Percentiles rank a stretch among this genome's conserved stretches.
Evolutionary conservation across 1,140 invertebrate genomes (phyloP).

Genomic region (Diabrotica undecimpunctata): DNA sequence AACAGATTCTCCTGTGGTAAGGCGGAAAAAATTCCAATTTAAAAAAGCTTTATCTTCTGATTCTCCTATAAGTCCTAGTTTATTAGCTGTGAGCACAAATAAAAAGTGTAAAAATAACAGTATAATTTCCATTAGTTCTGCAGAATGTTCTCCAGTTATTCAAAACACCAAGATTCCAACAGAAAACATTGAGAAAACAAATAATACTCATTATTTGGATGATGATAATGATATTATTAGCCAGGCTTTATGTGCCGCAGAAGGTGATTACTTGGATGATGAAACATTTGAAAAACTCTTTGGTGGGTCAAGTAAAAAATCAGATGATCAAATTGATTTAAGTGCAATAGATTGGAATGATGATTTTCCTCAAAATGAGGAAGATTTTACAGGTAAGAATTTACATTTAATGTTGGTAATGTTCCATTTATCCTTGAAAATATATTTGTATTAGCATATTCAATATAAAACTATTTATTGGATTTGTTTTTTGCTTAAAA

Average conservation of each 20-base stretch:
- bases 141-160: constrained; percentile 4
- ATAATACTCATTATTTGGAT: not conserved
- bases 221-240: constrained; percentile 9
- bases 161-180: not conserved
- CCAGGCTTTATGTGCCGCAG: constrained; percentile 19
- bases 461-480: too few species aligned
- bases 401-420: not conserved
- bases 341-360: constrained; percentile 7
- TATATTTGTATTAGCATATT: too few species aligned
- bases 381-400: not conserved
- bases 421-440: too few species aligned
- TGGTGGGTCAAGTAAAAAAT: constrained; percentile 7
- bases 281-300: constrained; percentile 34
- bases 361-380: constrained; percentile 5
- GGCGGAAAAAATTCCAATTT: not conserved
- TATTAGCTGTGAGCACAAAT: not conserved
- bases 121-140: constrained; percentile 8
- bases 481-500: too few species aligned
- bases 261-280: constrained; percentile 39
- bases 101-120: constrained; percentile 6
- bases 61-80: not conserved
- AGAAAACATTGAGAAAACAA: constrained; percentile 4
- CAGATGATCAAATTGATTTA: constrained; percentile 12
- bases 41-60: not conserved
- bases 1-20: too few species aligned